Base-by-base conservation (phyloP, 2,113 vertebrate species). In the Dunckerocampus dactyliophorus region DNA sequence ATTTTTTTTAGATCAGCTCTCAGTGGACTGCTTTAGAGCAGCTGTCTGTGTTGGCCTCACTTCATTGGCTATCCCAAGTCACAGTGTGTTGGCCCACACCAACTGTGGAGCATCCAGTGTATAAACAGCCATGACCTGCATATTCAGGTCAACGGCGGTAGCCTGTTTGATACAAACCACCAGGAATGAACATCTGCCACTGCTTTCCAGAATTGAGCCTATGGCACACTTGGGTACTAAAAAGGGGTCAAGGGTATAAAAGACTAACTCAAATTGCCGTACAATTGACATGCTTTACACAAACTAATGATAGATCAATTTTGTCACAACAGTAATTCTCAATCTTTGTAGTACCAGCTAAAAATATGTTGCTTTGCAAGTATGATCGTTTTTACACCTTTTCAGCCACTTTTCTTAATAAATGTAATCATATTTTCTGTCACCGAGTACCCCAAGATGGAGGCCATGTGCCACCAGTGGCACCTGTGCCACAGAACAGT, bases 1-100 rank as follows among this genome's bases (percentile, higher is more conserved):
- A 53, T 31, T 24, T 51, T 31, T 55, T 74, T 74, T 50, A 74
- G 58, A 71, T 61, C 31, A 51, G 20, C 67, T 65, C 56, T 69
- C 62, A 17, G 17, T 42, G 46, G 62, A 55, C 55, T 39, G 20
- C 54, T 46, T 24, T 52, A 11, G 47, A 55, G 67, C 67, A 74
- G 71, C 58, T 69, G 67, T 57, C 52, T 63, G 48, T 3, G 4
- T 34, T 64, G 67, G 71, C 59, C 39, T 31, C 43, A 45, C 60
- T 58, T 62, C 76, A 65, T 31, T 51, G 39, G 39, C 39, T 50
- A 42, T 47, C 19, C 47, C 15, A 34, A 71, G 54, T 66, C 62
- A 65, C 55, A 24, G 28, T 24, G 28, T 24, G 49, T 56, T 61
- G 67, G 47, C 42, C 34, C 68, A 42, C 37, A 62, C 20, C 62